phyloP scores from a whole-genome alignment of 2,888 invertebrate genomes.

The Xanthostigma xanthostigma region DNA sequence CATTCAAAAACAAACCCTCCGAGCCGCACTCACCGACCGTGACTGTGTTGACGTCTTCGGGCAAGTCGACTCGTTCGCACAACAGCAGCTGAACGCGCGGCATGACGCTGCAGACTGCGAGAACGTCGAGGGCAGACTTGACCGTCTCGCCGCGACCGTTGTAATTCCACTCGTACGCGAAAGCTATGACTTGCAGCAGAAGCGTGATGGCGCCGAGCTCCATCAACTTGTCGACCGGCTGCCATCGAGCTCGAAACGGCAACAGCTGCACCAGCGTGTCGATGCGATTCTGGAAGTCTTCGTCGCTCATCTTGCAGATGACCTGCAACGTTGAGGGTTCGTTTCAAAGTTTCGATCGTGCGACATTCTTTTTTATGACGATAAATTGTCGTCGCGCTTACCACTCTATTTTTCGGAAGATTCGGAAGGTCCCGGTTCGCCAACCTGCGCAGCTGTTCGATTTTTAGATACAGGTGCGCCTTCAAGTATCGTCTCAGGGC shows the following conservation, averaged over 20 bases:
- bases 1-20: too few species aligned
- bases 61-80: slow-evolving; percentile 61
- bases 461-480: slow-evolving; percentile 69
- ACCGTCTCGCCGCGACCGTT: slow-evolving; percentile 77
- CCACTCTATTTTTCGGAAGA: too few species aligned
- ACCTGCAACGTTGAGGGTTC: too few species aligned
- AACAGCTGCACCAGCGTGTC: slow-evolving; percentile 63
- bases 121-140: slow-evolving; percentile 67
- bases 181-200: slow-evolving; percentile 72
- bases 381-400: too few species aligned
- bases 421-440: slow-evolving; percentile 9
- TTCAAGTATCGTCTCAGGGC: slow-evolving; percentile 84
- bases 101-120: slow-evolving; percentile 80
- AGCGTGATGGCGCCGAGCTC: slow-evolving; percentile 70
- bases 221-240: slow-evolving; percentile 75
- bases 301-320: slow-evolving; percentile 31
- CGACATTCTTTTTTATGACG: too few species aligned
- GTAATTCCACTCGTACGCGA: slow-evolving; percentile 85
- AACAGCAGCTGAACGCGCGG: slow-evolving; percentile 62
- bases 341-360: too few species aligned
- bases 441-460: slow-evolving; percentile 50
- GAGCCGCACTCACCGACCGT: slow-evolving; percentile 38
- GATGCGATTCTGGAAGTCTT: slow-evolving; percentile 76
- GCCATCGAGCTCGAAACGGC: slow-evolving; percentile 67
- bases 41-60: slow-evolving; percentile 62